Base-by-base conservation (phyloP, 2,888 invertebrate genomes). In the Xestia xanthographa region DNA sequence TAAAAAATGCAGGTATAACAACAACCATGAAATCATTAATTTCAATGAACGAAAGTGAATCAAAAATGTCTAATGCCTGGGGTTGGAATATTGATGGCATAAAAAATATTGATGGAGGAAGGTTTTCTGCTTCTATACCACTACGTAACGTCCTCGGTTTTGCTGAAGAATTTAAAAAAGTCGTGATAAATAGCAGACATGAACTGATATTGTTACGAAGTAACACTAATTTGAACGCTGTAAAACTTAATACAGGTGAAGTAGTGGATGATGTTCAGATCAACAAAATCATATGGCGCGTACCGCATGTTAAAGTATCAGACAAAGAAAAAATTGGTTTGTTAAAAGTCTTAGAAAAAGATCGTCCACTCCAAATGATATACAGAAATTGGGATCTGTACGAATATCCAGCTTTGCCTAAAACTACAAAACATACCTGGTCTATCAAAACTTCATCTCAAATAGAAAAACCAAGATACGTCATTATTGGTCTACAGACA, bases 331-430 rank as follows among this genome's bases (percentile, higher is more conserved):
- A 75, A 66, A 58, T 71, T 11, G 14, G 12, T 50, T 71, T 75
- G 41, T 34, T 76, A 43, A 71, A 72, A 76, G n/a, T 75, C 34
- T 79, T 83, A 72, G 85, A 85, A 76, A 85, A 73, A 91, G 92
- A 87, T 85, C 90, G 69, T 87, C 90, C 66, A 75, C 90, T 69
- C 84, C 90, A 69, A 81, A 85, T 81, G 48, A 72, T 69, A 86
- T 92, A 90, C 80, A 80, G 93, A 70, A 90, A 89, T 67, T 93
- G 92, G 92, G 92, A 93, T 71, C 75, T 93, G 38, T 90, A 91
- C 76, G 91, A 91, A 81, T 92, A 92, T 85, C 92, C 92, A 1
- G 48, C 88, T 67, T 75, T 93, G 75, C 92, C 90, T 14, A 82
- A 76, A 75, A 90, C 90, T 62, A 80, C 80, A 68, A 86, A 90